Evolutionary conservation across 2,113 vertebrate species (phyloP), one percentile per base, ranked within the genome.

Genomic region (Tragelaphus buxtoni): DNA sequence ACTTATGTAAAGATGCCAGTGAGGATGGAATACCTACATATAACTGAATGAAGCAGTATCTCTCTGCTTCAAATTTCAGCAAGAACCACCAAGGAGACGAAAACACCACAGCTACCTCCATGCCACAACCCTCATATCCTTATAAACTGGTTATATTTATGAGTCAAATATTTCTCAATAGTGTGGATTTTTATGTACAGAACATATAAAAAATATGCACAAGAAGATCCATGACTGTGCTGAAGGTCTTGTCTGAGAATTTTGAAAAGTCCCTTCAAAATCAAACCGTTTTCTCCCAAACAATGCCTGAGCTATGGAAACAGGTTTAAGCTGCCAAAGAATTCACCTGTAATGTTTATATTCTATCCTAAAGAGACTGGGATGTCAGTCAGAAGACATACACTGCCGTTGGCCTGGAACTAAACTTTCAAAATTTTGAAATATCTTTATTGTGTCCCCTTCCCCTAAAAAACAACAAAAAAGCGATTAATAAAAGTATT

Each of bases 221-320:
- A 30, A n/a, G n/a, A 92, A 81, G 81, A 88, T 51, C n/a, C 12
- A 45, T 3, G 14, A 81, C 53, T 20, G 8, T 56, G 39, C 79
- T 55, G 51, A 92, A 94, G 9, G 30, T 88, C 69, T 95, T 86
- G 51, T 35, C 80, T 47, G 22, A 87, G 53, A 95, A 92, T n/a
- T 93, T 74, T 87, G 79, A 95, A 95, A 92, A 92, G 80, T 84
- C 32, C 16, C 83, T 91, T 90, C 10, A 35, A 94, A 91, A 74
- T 90, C 55, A 80, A 94, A 90, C 65, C 84, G 92, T 90, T 93
- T 97, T 90, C 42, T 42, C 63, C 95, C 26, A 91, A 95, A 96
- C 76, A 90, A 86, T 49, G 24, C 20, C n/a, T 76, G 69, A 88
- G 88, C 76, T 94, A 92, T 85, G 92, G 95, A 92, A 90, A 97